Evolutionary conservation across 2,888 invertebrate species (phyloP), one percentile per base, ranked within the genome.

Genomic region (Diarsia brunnea): DNA sequence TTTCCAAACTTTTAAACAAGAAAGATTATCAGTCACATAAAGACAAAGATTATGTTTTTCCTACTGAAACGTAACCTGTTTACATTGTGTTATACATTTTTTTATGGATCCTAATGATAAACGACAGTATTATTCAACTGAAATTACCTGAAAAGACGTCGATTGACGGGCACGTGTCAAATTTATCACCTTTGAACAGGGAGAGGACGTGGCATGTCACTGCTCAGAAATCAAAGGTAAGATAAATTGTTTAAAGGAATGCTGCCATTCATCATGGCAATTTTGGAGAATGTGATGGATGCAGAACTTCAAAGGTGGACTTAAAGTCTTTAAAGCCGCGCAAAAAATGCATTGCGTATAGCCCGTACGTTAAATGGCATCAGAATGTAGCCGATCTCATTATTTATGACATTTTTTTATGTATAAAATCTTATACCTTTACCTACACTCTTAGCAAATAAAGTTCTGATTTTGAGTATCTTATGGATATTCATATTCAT

Each of bases 111-210:
- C 68, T 85, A 88, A 90, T 87, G 83, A 85, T 88, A 88, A 87
- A 85, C 87, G 90, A 90, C 90, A 89, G 79, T 87, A 88, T 90
- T 88, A 88, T 91, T 90, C 87, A 84, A 79, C 81, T 88, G 86
- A 89, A 89, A 89, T 90, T 88, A 89, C 83, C 81, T 87, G 81
- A 86, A 85, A 84, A 78, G 87, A 87, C 82, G 77, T 83, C 84
- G 85, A 90, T 89, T 89, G 91, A 91, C 89, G 77, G 88, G 84
- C 84, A 86, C 89, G 85, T 85, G 86, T 89, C 88, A 91, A 89
- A 91, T 91, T 90, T 91, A 91, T 91, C 88, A 89, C 84, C 80
- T 84, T 79, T 76, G 38, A 75, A 75, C 49, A 58, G 69, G 67
- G 73, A 69, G 63, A 47, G 69, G 66, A 78, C 69, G 75, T 51